Evolutionary conservation across 1,140 invertebrate species (phyloP), one percentile per base, ranked within the genome.

Genomic region (Pseudomyrmex concolor): DNA sequence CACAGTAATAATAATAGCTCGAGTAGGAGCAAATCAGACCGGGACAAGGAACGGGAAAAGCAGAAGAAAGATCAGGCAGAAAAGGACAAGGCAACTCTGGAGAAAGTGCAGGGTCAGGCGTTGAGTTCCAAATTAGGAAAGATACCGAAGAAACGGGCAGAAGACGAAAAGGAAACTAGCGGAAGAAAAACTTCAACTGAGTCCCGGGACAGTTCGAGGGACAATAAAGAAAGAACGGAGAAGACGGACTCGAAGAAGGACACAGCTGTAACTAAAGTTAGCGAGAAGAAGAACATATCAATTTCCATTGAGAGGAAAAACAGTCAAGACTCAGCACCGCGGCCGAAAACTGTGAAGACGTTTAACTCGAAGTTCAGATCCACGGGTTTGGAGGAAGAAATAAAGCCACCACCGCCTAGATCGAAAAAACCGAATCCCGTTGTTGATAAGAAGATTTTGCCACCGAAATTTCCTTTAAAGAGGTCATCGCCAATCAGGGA

Each of bases 351-450:
- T 59, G 97, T 98, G 5, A 98, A 98, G 95, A 97, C 97, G 2
- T 98, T 97, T 91, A 97, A 98, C 94, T 97, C 97, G 0, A 97
- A 97, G 93, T 98, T 98, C 93, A 95, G 97, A 73, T 97, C 97
- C 51, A 97, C 97, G 86, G 97, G 97, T 45, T 92, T 98, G 51
- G 97, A 97, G 90, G 97, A 98, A 92, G 97, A 97, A 94, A 95
- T 96, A 3, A 97, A 97, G 92, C 96, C 96, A 54, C 97, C 97
- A 19, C 96, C 97, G 43, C 96, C 97, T 2, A 94, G 95, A 74
- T 95, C 94, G 89, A 93, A 93, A 64, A 94, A 93, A 71, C 73
- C 91, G 45, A 88, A 86, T 83, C 55, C 86, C 0, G 63, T 87
- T 34, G 34, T 85, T 19, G n/a, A 90, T 0, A 94, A 95, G 77